These are phyloP conservation scores for Andrena minutula DNA, from an alignment of 2,888 invertebrate species.

Conservation along the genomic window DNA sequence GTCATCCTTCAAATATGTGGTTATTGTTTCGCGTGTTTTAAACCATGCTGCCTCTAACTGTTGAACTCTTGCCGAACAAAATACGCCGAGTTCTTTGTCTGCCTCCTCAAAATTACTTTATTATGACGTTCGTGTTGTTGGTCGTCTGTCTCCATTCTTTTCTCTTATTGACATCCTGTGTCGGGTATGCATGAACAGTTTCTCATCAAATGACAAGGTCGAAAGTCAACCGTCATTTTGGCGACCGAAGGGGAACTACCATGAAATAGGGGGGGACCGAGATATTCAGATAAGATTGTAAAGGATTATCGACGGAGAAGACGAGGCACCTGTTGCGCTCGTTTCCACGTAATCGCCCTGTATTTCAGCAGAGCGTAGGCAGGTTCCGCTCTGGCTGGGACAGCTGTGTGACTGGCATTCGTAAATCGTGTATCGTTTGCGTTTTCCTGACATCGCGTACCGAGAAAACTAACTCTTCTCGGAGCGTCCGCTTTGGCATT, in stretches of 20 bases:
- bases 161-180: background rate
- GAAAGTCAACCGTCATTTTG: background rate
- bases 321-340: constrained; percentile 65
- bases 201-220: background rate
- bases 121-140: background rate
- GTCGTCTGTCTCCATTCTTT: background rate
- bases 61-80: constrained; percentile 25
- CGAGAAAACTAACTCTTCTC: constrained; percentile 59
- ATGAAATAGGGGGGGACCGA: constrained; percentile 30
- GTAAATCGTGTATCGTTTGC: constrained; percentile 67
- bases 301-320: constrained; percentile 55
- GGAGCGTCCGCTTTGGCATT: constrained; percentile 57
- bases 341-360: constrained; percentile 67
- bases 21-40: constrained; percentile 70
- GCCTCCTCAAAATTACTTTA: background rate
- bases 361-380: constrained; percentile 58
- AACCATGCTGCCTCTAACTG: constrained; percentile 50
- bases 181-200: background rate
- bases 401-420: constrained; percentile 57
- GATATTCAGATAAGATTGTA: constrained; percentile 52
- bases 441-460: constrained; percentile 71
- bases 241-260: constrained; percentile 36
- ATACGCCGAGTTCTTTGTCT: constrained; percentile 14
- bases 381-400: constrained; percentile 43
- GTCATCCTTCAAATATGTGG: constrained; percentile 74